Evolutionary conservation across 2,113 vertebrate species (phyloP).

Genomic region (Fulica atra): DNA sequence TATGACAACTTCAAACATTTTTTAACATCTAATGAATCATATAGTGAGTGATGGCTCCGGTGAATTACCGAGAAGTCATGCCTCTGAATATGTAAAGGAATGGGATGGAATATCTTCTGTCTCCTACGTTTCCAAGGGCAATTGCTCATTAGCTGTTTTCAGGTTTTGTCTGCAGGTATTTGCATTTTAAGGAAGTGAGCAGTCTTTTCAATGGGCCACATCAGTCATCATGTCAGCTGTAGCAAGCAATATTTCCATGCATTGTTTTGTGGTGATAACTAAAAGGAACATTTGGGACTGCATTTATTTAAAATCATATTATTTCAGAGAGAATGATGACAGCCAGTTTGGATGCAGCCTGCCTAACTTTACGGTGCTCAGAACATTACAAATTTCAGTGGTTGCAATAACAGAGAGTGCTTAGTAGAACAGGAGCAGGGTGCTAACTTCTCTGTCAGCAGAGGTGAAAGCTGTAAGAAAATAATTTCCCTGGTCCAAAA

Average conservation of each 20-base stretch:
- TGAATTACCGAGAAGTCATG: constrained; percentile 18
- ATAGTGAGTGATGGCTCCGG: constrained; percentile 4
- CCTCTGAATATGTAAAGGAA: constrained; percentile 31
- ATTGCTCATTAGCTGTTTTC: constrained; percentile 28
- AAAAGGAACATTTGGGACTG: not conserved
- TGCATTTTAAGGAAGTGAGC: constrained; percentile 14
- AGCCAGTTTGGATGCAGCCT: not conserved
- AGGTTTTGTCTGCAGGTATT: constrained; percentile 19
- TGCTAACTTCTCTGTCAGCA: not conserved
- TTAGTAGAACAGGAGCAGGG: not conserved
- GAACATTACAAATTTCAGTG: not conserved
- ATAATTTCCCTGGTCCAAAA: not conserved
- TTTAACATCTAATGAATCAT: constrained; percentile 38
- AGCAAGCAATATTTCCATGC: not conserved
- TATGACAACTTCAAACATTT: constrained; percentile 7
- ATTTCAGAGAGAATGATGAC: not conserved
- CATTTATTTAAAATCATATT: not conserved
- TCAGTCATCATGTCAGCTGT: constrained; percentile 31
- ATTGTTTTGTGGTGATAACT: constrained; percentile 1
- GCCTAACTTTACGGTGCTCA: not conserved
- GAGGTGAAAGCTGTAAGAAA: not conserved
- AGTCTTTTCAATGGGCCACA: not conserved
- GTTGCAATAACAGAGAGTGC: not conserved
- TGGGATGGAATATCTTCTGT: not conserved
- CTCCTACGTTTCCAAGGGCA: not conserved